phyloP scores from a whole-genome alignment of 2,888 invertebrate genomes.

The Agrochola circellaris region DNA sequence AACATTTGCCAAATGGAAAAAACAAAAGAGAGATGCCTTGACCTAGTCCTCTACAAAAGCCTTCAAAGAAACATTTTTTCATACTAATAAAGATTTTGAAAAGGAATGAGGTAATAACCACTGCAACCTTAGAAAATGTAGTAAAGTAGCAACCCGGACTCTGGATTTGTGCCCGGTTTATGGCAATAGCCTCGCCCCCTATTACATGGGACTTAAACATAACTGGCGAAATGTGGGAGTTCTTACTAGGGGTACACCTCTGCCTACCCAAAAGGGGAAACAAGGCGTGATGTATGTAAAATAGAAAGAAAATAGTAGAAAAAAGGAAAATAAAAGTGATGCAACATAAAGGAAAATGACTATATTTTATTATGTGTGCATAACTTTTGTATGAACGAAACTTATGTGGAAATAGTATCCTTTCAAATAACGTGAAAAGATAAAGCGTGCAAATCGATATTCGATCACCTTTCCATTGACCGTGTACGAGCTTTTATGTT shows the following conservation, averaged over 20 bases:
- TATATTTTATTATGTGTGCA: background rate
- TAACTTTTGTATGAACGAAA: background rate
- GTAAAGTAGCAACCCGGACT: too few relatives aligned
- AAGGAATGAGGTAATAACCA: background rate
- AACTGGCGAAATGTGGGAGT: too few relatives aligned
- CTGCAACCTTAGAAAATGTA: background rate
- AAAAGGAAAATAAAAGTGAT: background rate
- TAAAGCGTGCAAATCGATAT: slow-evolving; percentile 23
- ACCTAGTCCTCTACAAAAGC: slow-evolving; percentile 13
- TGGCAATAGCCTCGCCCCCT: too few relatives aligned
- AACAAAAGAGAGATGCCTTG: slow-evolving; percentile 31
- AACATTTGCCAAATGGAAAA: background rate
- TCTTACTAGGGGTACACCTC: too few relatives aligned
- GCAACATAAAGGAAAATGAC: background rate
- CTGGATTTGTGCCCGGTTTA: too few relatives aligned
- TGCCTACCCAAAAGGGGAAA: too few relatives aligned
- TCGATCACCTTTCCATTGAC: slow-evolving; percentile 36
- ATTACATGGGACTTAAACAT: too few relatives aligned
- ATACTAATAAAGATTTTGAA: slow-evolving; percentile 10
- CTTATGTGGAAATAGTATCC: background rate
- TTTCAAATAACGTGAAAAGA: slow-evolving; percentile 8
- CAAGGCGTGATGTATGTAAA: too few relatives aligned
- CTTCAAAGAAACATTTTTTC: slow-evolving; percentile 10
- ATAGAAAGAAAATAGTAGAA: background rate
- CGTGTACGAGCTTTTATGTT: slow-evolving; percentile 13